These are phyloP conservation scores for Heterohyrax brucei DNA, from an alignment of 2,797 vertebrate genomes.

Conservation along the genomic window DNA sequence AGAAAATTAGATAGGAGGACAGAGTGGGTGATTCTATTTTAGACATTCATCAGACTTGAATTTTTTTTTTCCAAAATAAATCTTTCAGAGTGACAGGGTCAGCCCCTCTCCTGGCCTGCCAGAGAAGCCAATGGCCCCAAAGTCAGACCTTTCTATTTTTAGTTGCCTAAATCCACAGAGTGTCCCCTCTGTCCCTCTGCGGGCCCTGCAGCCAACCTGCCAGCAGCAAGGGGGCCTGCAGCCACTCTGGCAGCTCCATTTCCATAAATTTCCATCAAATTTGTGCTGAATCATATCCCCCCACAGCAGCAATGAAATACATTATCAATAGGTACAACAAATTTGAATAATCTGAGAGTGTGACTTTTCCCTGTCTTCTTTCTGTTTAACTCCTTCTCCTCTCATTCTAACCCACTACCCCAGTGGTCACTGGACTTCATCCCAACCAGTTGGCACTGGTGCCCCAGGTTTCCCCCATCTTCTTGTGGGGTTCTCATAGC, in stretches of 20 bases:
- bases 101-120: conserved; percentile 55
- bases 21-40: conserved; percentile 73
- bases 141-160: conserved; percentile 81
- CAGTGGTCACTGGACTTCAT: background rate
- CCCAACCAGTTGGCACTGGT: rapidly evolving
- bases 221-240: conserved; percentile 83
- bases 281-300: conserved; percentile 89
- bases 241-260: conserved; percentile 88
- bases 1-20: conserved; percentile 62
- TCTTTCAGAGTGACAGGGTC: conserved; percentile 78
- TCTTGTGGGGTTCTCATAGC: background rate
- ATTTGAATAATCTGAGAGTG: conserved; percentile 79
- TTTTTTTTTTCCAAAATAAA: conserved; percentile 5
- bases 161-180: conserved; percentile 85
- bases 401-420: background rate
- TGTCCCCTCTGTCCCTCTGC: conserved; percentile 81
- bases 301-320: conserved; percentile 73
- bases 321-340: conserved; percentile 87
- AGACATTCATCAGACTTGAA: conserved; percentile 28
- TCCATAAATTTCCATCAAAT: conserved; percentile 92
- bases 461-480: background rate
- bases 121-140: conserved; percentile 76
- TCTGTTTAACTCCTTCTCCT: conserved; percentile 54
- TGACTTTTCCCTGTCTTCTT: conserved; percentile 51
- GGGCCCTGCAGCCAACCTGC: conserved; percentile 85